A percentile compares a stretch with the other conserved stretches of the same genome.
phyloP scores from a whole-genome alignment of 2,113 vertebrate genomes.

The Mustela nigripes region DNA sequence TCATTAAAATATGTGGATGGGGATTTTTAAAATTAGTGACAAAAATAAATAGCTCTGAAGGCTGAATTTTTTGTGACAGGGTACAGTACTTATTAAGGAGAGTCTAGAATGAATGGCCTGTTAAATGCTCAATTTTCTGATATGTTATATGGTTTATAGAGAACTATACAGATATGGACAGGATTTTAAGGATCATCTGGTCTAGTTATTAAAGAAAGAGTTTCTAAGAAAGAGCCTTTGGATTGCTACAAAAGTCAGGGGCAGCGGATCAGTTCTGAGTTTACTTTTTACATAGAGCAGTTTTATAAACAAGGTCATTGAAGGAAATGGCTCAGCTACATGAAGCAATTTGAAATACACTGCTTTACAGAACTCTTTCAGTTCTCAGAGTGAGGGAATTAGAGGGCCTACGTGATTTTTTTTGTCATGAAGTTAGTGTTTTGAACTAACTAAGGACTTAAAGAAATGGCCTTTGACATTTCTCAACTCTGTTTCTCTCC shows the following conservation, averaged over 20 bases:
- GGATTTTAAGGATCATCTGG: not conserved
- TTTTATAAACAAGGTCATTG: not conserved
- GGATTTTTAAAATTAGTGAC: not conserved
- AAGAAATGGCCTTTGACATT: no score
- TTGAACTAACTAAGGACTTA: not conserved
- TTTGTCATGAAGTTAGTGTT: not conserved
- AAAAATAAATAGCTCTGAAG: not conserved
- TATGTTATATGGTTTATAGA: not conserved
- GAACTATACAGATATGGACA: not conserved
- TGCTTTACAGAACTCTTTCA: not conserved
- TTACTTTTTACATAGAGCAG: not conserved
- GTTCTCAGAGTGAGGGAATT: not conserved
- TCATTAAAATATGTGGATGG: not conserved
- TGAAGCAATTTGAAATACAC: not conserved
- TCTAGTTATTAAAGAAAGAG: not conserved
- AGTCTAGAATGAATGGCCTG: not conserved
- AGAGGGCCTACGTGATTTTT: not conserved
- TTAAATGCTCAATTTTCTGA: not conserved
- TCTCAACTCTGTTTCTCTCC: no score
- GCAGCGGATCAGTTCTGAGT: not conserved
- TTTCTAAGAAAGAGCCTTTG: not conserved
- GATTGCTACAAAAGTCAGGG: not conserved
- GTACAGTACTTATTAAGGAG: not conserved
- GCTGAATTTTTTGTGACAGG: not conserved
- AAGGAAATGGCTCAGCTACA: not conserved